Base-by-base conservation (phyloP, 2,888 invertebrate genomes). In the Meloe dianella region DNA sequence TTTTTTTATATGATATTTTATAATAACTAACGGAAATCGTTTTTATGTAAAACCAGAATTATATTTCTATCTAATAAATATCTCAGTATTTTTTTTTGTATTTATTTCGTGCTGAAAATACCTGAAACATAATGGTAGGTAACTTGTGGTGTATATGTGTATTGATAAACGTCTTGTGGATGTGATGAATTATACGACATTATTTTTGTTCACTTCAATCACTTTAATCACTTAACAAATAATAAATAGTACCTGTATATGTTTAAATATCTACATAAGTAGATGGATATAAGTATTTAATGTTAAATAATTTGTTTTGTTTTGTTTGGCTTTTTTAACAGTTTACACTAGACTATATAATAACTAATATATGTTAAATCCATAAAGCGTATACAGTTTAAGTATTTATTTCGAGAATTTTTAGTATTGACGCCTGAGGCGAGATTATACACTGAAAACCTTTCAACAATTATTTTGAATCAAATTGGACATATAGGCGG, bases 151-250 rank as follows among this genome's bases (percentile, higher is more conserved):
- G 78, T 74, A 72, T 81, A 82, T 17, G 76, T 70, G 68, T 79
- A 81, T 63, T 82, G 82, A 68, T 78, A 81, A 62, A 78, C 75
- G 68, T 81, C 82, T 68, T 79, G 79, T 38, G 76, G 75, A 68
- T 81, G 77, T 14, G 78, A 75, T 14, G 80, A 80, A 72, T 75
- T 79, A 51, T 79, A 82, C 56, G 81, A 78, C 82, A 81, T 82
- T 65, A 57, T 73, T 60, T 64, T 35, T 35, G 22, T n/a, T n/a
- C 54, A 65, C 38, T 30, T 22, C 17, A 38, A n/a, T 54, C 66
- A 70, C 64, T 54, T 61, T 58, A 54, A 12, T 30, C 60, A 38
- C 22, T 22, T 12, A 41, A 2, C 24, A 61, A 62, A 67, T 64
- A 58, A 35, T 58, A 68, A 64, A 38, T 14, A 38, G n/a, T n/a